Evolutionary conservation across 1,140 invertebrate genomes (phyloP), one percentile per base, ranked within the genome.

Genomic region (Mercenaria mercenaria): DNA sequence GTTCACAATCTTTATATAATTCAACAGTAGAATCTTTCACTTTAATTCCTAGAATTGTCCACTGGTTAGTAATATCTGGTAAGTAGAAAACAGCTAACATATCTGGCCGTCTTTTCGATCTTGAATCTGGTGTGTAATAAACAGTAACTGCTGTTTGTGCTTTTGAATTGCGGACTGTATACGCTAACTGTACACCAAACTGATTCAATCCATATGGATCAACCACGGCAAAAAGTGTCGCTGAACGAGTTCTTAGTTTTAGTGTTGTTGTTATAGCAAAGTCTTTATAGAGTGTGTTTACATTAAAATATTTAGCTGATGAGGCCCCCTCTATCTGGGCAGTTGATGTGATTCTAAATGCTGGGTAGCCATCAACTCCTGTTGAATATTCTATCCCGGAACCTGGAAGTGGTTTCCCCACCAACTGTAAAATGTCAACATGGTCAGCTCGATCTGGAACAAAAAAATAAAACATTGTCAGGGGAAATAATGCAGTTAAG

Each of bases 231-330:
- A 85, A 85, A 32, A 85, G 69, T 13, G 67, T 74, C 32, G 67
- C 83, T n/a, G n/a, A 39, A 1, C 10, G 0, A 32, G 39, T 43
- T 59, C 10, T n/a, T 3, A 85, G 69, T 74, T 47, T 47, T 13
- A 85, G 41, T n/a, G 67, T 43, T 10, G 69, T 67, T 37, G 83
- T 85, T 50, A 85, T 85, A n/a, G 64, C 43, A 85, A 85, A 74
- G 34, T 85, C 83, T 47, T 52, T 15, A 50, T 34, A 79, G 6
- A 85, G 23, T 8, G 26, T 43, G 41, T 85, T 47, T 11, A 41
- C 37, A 26, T 39, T 15, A 74, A 72, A 85, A 50, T 85, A 50
- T 52, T 32, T 50, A 0, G 47, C 64, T 0, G 69, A 39, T n/a
- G 41, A 29, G 4, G 23, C 47, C 0, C 43, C 67, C 29, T 72